These are phyloP conservation scores for Phania funesta DNA, from an alignment of 2,888 invertebrate genomes.

Conservation along the genomic window DNA sequence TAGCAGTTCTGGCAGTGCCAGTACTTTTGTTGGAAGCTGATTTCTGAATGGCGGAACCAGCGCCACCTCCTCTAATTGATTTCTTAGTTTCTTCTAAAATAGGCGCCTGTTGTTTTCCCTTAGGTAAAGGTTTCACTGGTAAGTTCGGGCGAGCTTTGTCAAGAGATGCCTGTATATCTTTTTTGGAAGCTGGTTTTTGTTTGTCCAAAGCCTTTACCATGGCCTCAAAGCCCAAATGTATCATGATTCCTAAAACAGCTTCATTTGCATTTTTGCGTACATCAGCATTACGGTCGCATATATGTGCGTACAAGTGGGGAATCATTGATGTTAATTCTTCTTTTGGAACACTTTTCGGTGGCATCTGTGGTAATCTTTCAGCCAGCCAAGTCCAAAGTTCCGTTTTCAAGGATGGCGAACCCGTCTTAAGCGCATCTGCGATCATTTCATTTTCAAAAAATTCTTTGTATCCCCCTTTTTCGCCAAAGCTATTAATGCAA, in stretches of 20 bases:
- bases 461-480: conserved; percentile 89
- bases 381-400: conserved; percentile 93
- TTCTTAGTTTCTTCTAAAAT: conserved; percentile 81
- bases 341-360: conserved; percentile 86
- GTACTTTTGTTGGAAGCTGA: conserved; percentile 68
- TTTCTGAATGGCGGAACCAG: conserved; percentile 68
- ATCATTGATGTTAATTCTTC: conserved; percentile 90
- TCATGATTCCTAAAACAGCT: conserved; percentile 94
- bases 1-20: conserved; percentile 72
- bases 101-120: conserved; percentile 83
- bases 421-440: conserved; percentile 90
- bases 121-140: conserved; percentile 89
- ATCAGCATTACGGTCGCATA: conserved; percentile 95
- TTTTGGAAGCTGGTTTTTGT: conserved; percentile 87
- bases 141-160: conserved; percentile 93
- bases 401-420: conserved; percentile 90
- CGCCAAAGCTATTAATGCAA: conserved; percentile 93
- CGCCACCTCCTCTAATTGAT: conserved; percentile 74
- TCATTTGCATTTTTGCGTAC: conserved; percentile 95
- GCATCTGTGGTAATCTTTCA: conserved; percentile 88
- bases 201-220: conserved; percentile 80
- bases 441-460: conserved; percentile 94
- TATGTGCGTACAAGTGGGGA: conserved; percentile 88
- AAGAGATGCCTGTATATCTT: conserved; percentile 87
- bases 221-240: conserved; percentile 89